A percentile compares a stretch with the other conserved stretches of the same genome.
These are phyloP conservation scores for Megaceryle torquata DNA, from an alignment of 2,113 vertebrate species.

Conservation along the genomic window DNA sequence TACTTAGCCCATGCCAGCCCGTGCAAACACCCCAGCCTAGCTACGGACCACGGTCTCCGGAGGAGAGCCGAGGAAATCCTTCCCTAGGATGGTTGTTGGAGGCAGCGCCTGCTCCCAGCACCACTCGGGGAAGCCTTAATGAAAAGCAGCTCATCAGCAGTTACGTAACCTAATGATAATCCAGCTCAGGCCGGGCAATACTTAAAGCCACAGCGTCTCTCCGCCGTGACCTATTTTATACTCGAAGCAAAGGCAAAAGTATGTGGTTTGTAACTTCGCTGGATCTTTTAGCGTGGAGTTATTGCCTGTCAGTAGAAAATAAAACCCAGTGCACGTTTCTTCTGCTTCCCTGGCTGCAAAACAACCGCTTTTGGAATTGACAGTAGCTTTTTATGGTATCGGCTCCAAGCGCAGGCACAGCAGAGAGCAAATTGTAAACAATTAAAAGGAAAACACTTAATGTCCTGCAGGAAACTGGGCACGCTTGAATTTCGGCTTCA, in stretches of 20 bases:
- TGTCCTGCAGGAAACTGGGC: not conserved
- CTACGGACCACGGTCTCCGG: not conserved
- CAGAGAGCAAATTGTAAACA: constrained; percentile 1
- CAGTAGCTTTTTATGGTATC: not conserved
- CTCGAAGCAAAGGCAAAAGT: not conserved
- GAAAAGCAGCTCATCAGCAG: constrained; percentile 38
- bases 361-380: not conserved
- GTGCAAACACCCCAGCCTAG: not conserved
- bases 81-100: not conserved
- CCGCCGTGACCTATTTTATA: constrained; percentile 33
- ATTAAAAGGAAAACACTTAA: not conserved
- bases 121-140: constrained; percentile 16
- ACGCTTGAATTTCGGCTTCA: not conserved
- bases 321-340: not conserved
- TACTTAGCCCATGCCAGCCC: not conserved
- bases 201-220: constrained; percentile 42
- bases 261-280: not conserved
- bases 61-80: not conserved
- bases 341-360: not conserved
- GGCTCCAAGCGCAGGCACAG: not conserved
- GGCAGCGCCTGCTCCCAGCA: constrained; percentile 6
- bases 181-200: constrained; percentile 38
- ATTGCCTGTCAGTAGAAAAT: not conserved
- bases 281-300: not conserved
- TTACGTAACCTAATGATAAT: constrained; percentile 64